Base-by-base conservation (phyloP, 2,113 vertebrate species). In the Corvus hawaiiensis region DNA sequence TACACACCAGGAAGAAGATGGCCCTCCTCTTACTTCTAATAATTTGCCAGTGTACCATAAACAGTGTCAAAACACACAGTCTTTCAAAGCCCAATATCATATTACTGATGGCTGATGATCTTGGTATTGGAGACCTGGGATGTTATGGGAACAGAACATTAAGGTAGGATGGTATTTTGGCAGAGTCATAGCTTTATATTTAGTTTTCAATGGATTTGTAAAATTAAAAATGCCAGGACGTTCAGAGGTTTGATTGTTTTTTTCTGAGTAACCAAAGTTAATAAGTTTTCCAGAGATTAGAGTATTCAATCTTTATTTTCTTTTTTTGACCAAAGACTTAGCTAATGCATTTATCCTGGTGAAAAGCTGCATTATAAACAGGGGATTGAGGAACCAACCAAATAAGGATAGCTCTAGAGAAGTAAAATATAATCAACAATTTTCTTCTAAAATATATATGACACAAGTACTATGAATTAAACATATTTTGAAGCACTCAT, bases 131-230 rank as follows among this genome's bases (percentile, higher is more conserved):
- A 92, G 99, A 99, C 72, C 96, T 98, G 6, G 99, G 99, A 27
- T 99, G 99, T 97, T 99, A 99, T 0, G 99, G 99, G 16, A 99
- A 99, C 97, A 98, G 75, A 85, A 99, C 98, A 1, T 95, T 99
- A 95, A 99, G 98, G 99, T 99, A 94, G 78, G 94, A n/a, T 32
- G 19, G 27, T 15, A 6, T 28, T 51, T 71, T 88, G 16, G 30
- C 18, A 4, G 13, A 43, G 5, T 52, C 44, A 27, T 26, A 63
- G 44, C 16, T 78, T 86, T 69, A 8, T 68, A 68, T 54, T 52
- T 67, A n/a, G 1, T 41, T 92, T 85, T 33, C 20, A 52, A 14
- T 46, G 11, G 6, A 43, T 71, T 48, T 74, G 9, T 74, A 46
- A 83, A 80, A 44, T 62, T 87, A 37, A 79, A 82, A 91, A 20